Evolutionary conservation across 37 sponge, comb jelly and placozoan species (phyloP).

Genomic region (Oopsacas minuta): DNA sequence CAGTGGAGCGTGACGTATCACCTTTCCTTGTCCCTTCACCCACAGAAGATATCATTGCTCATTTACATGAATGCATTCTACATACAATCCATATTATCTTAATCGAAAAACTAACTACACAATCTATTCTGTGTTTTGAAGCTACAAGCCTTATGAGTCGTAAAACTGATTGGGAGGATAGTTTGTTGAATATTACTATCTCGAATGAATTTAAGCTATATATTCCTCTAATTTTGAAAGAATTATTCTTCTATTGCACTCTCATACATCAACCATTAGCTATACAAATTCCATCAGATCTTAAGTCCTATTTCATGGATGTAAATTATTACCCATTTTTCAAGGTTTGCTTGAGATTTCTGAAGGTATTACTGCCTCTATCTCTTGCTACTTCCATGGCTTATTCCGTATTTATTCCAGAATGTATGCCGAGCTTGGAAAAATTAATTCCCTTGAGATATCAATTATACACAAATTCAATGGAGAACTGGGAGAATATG

Average conservation of each 20-base stretch:
- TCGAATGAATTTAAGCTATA: background rate
- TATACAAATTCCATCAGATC: background rate
- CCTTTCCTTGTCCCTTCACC: conserved; percentile 62
- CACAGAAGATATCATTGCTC: conserved; percentile 31
- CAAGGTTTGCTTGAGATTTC: conserved; percentile 1
- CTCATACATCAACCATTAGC: background rate
- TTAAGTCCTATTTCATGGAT: background rate
- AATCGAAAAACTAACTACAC: conserved; percentile 8
- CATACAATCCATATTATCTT: conserved; percentile 11
- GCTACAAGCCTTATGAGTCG: conserved; percentile 1
- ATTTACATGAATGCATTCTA: conserved; percentile 38
- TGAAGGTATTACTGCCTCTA: background rate
- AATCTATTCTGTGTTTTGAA: conserved; percentile 13
- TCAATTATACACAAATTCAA: background rate
- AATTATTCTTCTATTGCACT: background rate
- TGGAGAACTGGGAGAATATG: background rate
- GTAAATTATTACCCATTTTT: conserved; percentile 5
- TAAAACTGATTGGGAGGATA: background rate
- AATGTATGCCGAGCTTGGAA: background rate
- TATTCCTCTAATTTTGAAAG: background rate
- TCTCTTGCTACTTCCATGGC: background rate
- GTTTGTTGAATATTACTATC: background rate
- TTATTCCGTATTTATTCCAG: background rate
- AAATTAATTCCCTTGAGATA: background rate
- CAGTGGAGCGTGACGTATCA: conserved; percentile 50